phyloP scores from a whole-genome alignment of 2,113 vertebrate species.

The Eudyptes chrysolophus region DNA sequence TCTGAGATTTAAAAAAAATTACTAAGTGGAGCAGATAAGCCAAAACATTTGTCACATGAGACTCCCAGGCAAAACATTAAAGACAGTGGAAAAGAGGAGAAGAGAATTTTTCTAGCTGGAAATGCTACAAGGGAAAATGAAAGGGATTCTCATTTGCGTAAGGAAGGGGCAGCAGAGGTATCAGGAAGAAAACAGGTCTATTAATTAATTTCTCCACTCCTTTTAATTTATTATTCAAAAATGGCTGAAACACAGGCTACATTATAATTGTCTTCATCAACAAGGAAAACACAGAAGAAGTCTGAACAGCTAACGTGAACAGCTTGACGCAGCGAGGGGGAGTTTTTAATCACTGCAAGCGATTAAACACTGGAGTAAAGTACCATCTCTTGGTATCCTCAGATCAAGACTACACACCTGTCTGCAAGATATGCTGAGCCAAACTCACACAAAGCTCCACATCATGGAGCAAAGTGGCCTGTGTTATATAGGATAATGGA shows the following conservation, averaged over 20 bases:
- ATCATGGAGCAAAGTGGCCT: neutral
- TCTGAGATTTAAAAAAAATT: neutral
- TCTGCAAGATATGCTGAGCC: neutral
- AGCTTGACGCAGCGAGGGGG: neutral
- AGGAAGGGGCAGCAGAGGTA: neutral
- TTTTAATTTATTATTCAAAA: too few relatives aligned
- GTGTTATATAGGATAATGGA: neutral
- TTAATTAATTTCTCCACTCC: too few relatives aligned
- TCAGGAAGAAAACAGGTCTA: neutral
- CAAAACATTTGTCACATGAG: neutral
- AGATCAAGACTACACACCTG: neutral
- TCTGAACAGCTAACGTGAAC: neutral
- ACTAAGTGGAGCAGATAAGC: neutral
- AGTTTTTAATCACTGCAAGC: neutral
- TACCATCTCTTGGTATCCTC: neutral
- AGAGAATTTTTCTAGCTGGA: neutral
- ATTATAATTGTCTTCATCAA: neutral
- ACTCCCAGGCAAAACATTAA: neutral
- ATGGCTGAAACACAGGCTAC: neutral
- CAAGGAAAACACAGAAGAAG: neutral
- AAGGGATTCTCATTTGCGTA: neutral
- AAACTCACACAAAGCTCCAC: neutral
- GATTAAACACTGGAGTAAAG: neutral
- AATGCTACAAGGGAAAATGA: neutral
- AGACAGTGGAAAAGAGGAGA: neutral